phyloP scores from a whole-genome alignment of 2,888 invertebrate genomes.

The Phorcus lineatus region DNA sequence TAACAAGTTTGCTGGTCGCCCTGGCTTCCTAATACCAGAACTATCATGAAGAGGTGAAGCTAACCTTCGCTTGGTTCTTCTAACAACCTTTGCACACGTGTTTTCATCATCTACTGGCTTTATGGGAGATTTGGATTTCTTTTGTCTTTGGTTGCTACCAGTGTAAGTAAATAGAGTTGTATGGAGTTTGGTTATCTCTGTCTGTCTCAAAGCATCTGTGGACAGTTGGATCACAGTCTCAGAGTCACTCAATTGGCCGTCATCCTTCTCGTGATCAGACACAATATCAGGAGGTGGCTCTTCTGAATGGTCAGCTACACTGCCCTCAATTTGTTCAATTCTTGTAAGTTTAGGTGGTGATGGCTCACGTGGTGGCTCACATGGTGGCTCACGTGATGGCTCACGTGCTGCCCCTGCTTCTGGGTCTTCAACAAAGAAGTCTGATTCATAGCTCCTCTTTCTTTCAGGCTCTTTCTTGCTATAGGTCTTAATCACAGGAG shows the following conservation, averaged over 20 bases:
- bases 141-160: too few relatives aligned
- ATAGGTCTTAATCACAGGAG: background rate
- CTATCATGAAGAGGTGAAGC: background rate
- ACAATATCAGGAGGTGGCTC: background rate
- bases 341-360: slow-evolving; percentile 11
- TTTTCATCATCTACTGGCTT: background rate
- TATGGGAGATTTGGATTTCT: background rate
- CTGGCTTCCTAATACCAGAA: background rate
- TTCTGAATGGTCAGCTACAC: background rate
- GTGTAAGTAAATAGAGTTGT: background rate
- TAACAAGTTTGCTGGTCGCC: background rate
- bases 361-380: background rate
- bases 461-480: slow-evolving; percentile 3
- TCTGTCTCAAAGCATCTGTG: background rate
- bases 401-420: background rate
- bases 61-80: background rate
- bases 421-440: background rate
- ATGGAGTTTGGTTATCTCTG: background rate
- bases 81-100: slow-evolving; percentile 1
- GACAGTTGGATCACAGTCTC: background rate
- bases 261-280: background rate
- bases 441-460: slow-evolving; percentile 10
- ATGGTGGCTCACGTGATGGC: too few relatives aligned
- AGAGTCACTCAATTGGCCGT: background rate
- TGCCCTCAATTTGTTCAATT: background rate